Conservation (phyloP, 2,888 invertebrate genomes). For the Emesis russula region DNA sequence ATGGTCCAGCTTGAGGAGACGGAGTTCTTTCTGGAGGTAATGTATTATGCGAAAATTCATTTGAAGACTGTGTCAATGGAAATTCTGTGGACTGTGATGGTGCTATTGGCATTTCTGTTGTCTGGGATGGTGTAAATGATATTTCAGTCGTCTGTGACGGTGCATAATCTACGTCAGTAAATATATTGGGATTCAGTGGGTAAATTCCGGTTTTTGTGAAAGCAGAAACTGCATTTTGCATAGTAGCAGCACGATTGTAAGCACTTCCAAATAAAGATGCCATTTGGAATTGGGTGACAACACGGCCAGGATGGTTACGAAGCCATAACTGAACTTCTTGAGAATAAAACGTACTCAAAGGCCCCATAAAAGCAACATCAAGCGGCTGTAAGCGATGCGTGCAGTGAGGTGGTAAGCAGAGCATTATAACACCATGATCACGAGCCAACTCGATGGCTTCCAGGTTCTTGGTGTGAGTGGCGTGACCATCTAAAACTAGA, state of each 20-base stretch:
- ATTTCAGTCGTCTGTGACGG: too few relatives aligned
- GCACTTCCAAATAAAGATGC: slow-evolving; percentile 59
- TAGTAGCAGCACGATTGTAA: slow-evolving; percentile 42
- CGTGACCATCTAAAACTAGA: slow-evolving; percentile 59
- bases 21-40: too few relatives aligned
- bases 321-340: slow-evolving; percentile 58
- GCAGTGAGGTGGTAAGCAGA: slow-evolving; percentile 55
- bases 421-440: slow-evolving; percentile 44
- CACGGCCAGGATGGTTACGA: slow-evolving; percentile 40
- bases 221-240: not conserved
- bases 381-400: slow-evolving; percentile 70
- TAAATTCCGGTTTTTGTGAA: too few relatives aligned
- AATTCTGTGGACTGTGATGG: too few relatives aligned
- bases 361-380: slow-evolving; percentile 62
- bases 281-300: slow-evolving; percentile 49
- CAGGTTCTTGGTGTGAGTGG: slow-evolving; percentile 59
- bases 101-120: too few relatives aligned
- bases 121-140: too few relatives aligned
- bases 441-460: slow-evolving; percentile 54
- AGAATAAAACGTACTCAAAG: slow-evolving; percentile 64
- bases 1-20: too few relatives aligned
- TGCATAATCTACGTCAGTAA: too few relatives aligned
- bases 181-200: too few relatives aligned
- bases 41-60: too few relatives aligned
- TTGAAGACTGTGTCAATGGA: too few relatives aligned